Percentiles rank a stretch among this genome's conserved stretches.
Evolutionary conservation across 53 echinoderm and acorn worm genomes (phyloP).

Genomic region (Actinopyga echinites): DNA sequence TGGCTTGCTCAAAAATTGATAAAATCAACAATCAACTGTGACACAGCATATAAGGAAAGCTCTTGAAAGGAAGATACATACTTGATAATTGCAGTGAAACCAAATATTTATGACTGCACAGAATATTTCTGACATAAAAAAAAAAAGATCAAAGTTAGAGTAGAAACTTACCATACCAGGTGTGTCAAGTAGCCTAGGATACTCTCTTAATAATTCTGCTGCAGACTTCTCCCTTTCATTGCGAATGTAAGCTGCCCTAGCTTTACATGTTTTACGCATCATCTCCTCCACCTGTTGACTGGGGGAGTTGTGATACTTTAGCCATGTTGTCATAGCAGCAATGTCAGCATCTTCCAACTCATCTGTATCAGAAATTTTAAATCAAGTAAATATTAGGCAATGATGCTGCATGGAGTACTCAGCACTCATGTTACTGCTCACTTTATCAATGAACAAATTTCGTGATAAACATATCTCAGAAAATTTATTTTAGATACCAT

Average conservation of each 20-base stretch:
- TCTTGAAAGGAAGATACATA: background rate
- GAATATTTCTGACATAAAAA: background rate
- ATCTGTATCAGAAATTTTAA: background rate
- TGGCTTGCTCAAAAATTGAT: too few species aligned
- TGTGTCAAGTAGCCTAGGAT: background rate
- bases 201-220: background rate
- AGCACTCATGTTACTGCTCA: too few species aligned
- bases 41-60: too few species aligned
- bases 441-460: too few species aligned
- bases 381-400: too few species aligned
- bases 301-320: background rate
- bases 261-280: constrained; percentile 5
- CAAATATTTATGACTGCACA: background rate
- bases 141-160: too few species aligned
- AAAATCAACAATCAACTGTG: too few species aligned
- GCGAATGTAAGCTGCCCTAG: constrained; percentile 1
- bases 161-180: constrained; percentile 2
- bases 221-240: background rate
- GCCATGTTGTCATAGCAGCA: constrained; percentile 10
- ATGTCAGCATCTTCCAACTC: background rate
- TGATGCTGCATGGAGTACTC: too few species aligned
- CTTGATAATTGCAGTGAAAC: background rate
- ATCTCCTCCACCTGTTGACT: background rate
- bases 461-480: too few species aligned
- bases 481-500: too few species aligned